Percentiles rank a stretch among this genome's conserved stretches.
Evolutionary conservation across 2,113 vertebrate species (phyloP).

Genomic region (Glareola pratincola): DNA sequence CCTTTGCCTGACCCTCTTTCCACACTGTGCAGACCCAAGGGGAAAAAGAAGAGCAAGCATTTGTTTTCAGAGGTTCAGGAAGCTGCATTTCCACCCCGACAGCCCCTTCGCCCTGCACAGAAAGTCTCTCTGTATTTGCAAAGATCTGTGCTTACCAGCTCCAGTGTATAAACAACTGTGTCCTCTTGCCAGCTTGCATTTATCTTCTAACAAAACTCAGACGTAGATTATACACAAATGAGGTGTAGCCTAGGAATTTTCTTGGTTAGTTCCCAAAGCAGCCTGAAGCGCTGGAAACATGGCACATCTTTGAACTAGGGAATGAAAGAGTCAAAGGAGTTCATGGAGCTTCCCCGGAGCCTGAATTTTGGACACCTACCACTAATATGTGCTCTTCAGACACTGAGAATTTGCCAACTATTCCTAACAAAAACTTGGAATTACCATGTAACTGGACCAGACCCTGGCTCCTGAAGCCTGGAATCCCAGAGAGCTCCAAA

Average conservation of each 20-base stretch:
- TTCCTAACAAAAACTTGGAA: not conserved
- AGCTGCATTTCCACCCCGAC: conserved; percentile 1
- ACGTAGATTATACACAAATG: not conserved
- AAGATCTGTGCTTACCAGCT: not conserved
- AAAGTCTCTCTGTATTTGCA: not conserved
- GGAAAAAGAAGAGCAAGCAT: conserved; percentile 26
- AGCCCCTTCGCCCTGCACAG: not conserved
- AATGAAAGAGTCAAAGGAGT: not conserved
- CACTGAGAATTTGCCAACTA: not conserved
- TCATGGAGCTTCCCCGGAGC: not conserved
- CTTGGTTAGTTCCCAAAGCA: not conserved
- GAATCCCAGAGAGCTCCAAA: not conserved
- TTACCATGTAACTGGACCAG: not conserved
- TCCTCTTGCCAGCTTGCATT: not conserved
- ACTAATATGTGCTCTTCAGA: not conserved
- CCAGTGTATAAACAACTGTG: not conserved
- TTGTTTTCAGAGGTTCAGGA: conserved; percentile 2
- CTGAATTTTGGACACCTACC: not conserved
- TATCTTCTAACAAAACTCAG: not conserved
- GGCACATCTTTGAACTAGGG: not conserved
- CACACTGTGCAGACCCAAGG: conserved; percentile 7
- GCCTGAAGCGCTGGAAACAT: not conserved
- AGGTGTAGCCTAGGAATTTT: not conserved
- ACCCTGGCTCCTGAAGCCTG: accelerated
- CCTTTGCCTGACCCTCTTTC: conserved; percentile 26